Conservation (phyloP, 2,797 vertebrate genomes). For the Coluber constrictor region DNA sequence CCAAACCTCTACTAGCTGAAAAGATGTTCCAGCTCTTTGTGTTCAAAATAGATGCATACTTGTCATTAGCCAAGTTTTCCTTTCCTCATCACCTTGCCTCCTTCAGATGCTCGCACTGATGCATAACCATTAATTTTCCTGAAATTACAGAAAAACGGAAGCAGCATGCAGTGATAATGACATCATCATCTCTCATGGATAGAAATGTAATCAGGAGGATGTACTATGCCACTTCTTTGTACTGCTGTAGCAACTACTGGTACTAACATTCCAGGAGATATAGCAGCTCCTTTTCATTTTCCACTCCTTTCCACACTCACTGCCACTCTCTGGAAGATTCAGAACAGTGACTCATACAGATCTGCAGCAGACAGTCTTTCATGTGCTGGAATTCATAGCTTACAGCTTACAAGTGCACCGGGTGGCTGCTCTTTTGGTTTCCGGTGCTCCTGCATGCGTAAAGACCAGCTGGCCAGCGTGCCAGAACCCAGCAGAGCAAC, state of each 20-base stretch:
- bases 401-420: too few relatives aligned
- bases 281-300: not conserved
- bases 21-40: not conserved
- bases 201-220: not conserved
- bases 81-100: not conserved
- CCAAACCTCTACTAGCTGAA: not conserved
- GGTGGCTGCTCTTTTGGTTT: too few relatives aligned
- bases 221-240: not conserved
- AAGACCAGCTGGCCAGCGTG: too few relatives aligned
- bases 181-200: not conserved
- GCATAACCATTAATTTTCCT: not conserved
- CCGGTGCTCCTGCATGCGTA: too few relatives aligned
- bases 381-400: not conserved
- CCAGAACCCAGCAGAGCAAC: too few relatives aligned
- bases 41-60: not conserved
- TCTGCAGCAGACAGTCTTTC: not conserved
- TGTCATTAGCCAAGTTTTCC: not conserved
- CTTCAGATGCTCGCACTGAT: too few relatives aligned
- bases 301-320: not conserved
- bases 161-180: not conserved
- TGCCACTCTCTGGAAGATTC: not conserved
- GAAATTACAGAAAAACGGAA: not conserved
- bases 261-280: not conserved
- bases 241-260: not conserved
- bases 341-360: not conserved